Conservation (phyloP, 1,140 invertebrate species). For the Cydia strobilella region DNA sequence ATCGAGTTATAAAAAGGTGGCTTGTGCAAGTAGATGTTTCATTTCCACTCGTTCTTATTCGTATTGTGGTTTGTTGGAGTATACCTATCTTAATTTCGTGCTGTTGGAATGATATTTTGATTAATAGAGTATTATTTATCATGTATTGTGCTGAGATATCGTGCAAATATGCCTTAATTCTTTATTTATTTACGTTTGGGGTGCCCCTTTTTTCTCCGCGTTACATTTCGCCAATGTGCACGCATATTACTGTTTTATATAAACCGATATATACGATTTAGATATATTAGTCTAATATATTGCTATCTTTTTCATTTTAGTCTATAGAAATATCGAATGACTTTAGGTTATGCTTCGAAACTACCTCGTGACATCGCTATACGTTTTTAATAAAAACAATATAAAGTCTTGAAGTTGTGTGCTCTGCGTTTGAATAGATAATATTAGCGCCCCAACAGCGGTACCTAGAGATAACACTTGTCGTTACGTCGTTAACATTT, state of each 20-base stretch:
- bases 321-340: constrained; percentile 74
- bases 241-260: constrained; percentile 71
- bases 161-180: constrained; percentile 68
- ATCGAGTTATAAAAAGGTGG: constrained; percentile 69
- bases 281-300: constrained; percentile 78
- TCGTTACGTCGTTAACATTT: background rate
- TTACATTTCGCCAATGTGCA: constrained; percentile 70
- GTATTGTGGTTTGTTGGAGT: constrained; percentile 62
- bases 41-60: constrained; percentile 50
- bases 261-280: constrained; percentile 78
- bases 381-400: constrained; percentile 37
- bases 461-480: constrained; percentile 23
- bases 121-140: constrained; percentile 54
- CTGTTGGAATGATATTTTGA: constrained; percentile 59
- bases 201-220: constrained; percentile 64
- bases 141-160: constrained; percentile 76
- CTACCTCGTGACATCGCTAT: constrained; percentile 43
- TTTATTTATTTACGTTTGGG: constrained; percentile 55
- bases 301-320: constrained; percentile 79
- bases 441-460: constrained; percentile 38
- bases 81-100: constrained; percentile 59
- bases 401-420: constrained; percentile 28
- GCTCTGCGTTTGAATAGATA: constrained; percentile 30
- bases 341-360: constrained; percentile 50
- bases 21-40: constrained; percentile 67